phyloP scores from a whole-genome alignment of 2,797 vertebrate genomes.

The Fratercula arctica region DNA sequence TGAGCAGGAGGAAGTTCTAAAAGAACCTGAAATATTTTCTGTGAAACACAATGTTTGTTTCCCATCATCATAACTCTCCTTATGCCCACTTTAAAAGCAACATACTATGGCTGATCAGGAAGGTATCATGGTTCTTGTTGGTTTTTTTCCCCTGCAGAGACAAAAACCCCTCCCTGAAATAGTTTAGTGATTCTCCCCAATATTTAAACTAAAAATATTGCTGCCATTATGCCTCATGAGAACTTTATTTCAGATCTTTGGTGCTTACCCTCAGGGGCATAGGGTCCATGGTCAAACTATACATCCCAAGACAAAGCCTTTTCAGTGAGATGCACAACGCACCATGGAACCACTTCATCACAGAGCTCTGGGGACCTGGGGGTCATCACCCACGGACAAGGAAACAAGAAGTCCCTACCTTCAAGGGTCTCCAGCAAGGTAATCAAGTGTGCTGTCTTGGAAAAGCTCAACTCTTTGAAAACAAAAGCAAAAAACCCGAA shows the following conservation, averaged over 20 bases:
- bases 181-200: not conserved
- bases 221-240: not conserved
- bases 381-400: not conserved
- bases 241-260: not conserved
- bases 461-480: not conserved
- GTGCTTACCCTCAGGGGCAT: not conserved
- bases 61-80: not conserved
- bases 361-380: not conserved
- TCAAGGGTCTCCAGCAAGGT: not conserved
- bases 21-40: slow-evolving; percentile 32
- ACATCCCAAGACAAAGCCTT: not conserved
- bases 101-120: not conserved
- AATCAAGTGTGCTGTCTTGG: not conserved
- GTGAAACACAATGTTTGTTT: slow-evolving; percentile 27
- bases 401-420: not conserved
- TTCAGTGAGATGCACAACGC: not conserved
- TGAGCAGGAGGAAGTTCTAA: slow-evolving; percentile 5
- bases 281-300: not conserved
- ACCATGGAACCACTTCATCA: not conserved
- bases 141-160: not conserved
- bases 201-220: not conserved
- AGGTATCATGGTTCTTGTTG: not conserved
- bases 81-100: not conserved
- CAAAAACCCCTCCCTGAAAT: not conserved
- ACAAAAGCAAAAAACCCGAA: not conserved